Evolutionary conservation across 2,797 vertebrate species (phyloP).

Genomic region (Rhinichthys osculus): DNA sequence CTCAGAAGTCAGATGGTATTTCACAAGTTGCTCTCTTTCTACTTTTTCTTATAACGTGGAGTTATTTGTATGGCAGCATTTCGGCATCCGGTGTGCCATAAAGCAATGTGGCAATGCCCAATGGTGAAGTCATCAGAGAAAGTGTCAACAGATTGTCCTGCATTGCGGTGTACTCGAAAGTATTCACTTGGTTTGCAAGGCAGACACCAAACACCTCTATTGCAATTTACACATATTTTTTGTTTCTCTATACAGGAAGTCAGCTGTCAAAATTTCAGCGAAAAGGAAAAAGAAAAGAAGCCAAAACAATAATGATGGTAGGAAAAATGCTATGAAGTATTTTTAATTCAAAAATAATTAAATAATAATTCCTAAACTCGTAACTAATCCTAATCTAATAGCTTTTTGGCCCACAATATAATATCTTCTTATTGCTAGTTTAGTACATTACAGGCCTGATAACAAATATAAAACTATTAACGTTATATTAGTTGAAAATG

Average conservation of each 20-base stretch:
- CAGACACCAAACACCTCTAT: not conserved
- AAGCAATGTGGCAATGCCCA: not conserved
- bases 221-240: not conserved
- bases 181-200: not conserved
- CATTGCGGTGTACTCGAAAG: not conserved
- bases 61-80: slow-evolving; percentile 4
- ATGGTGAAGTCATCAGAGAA: not conserved
- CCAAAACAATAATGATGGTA: not conserved
- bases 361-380: not conserved
- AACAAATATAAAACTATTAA: not conserved
- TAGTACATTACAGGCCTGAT: slow-evolving; percentile 1
- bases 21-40: not conserved
- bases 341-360: not conserved
- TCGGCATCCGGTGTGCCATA: not conserved
- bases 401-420: not conserved
- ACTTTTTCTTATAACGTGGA: not conserved
- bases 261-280: not conserved
- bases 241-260: slow-evolving; percentile 8
- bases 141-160: not conserved
- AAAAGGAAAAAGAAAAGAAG: not conserved
- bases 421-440: not conserved
- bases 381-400: not conserved
- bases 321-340: not conserved
- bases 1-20: not conserved
- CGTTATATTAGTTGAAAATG: not conserved